Evolutionary conservation across 1,140 invertebrate species (phyloP), one percentile per base, ranked within the genome.

Genomic region (Calephelis virginiensis): DNA sequence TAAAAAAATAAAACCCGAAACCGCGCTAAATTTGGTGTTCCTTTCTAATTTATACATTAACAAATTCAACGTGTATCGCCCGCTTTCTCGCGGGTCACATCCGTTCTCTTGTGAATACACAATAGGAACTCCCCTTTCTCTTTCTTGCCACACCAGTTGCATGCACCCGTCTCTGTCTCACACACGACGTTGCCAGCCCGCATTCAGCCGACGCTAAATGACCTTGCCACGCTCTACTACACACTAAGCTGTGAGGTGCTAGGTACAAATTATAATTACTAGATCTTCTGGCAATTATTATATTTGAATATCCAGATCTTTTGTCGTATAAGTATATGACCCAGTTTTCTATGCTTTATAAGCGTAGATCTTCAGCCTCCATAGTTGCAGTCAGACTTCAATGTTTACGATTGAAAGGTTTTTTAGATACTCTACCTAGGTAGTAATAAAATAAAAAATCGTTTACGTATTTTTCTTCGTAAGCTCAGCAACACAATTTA

Each of bases 71-170:
- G 77, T 69, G 75, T 76, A 77, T 81, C 74, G 17, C 50, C 71
- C 79, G 77, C 85, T 88, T 87, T 90, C 86, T 82, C 83, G 82
- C 76, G 78, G 82, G 83, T 86, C 85, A 81, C 79, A 86, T 82
- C 85, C 82, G 87, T 86, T 87, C 83, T 80, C 78, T 78, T 81
- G 76, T 78, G 83, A 86, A 86, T 85, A 83, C 80, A 86, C 81
- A 85, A 87, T 83, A 71, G 68, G 73, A 81, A 77, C 80, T 12
- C 45, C 68, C 74, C 71, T 56, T n/a, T 87, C 85, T 80, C 80
- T 56, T 62, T 90, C 74, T 70, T 50, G 50, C 74, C 0, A 53
- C 50, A 8, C 0, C 0, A 8, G n/a, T 56, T 8, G 9, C 11
- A 47, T 70, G 14, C 71, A 56, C 67, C 64, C 64, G 17, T 75